phyloP scores from a whole-genome alignment of 2,888 invertebrate species.

The Cynaeus angustus region DNA sequence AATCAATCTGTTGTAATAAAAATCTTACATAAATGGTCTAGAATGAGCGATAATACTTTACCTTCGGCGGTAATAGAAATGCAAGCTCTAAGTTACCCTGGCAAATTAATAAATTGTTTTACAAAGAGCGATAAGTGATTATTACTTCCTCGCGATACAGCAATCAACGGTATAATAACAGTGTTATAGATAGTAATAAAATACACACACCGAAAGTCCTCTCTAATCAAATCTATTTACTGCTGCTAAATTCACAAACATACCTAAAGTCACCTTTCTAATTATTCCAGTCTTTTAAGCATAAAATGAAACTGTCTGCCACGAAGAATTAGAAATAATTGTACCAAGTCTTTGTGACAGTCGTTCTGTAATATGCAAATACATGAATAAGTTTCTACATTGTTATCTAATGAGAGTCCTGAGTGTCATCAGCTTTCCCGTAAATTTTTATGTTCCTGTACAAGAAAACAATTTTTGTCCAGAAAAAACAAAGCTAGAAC shows the following conservation, averaged over 20 bases:
- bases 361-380: constrained; percentile 15
- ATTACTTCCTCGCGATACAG: not conserved
- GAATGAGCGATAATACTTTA: not conserved
- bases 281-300: not conserved
- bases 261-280: too few species aligned
- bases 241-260: too few species aligned
- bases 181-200: not conserved
- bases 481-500: not conserved
- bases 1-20: too few species aligned
- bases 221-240: not conserved
- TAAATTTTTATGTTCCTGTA: constrained; percentile 11
- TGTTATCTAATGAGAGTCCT: constrained; percentile 28
- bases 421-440: constrained; percentile 26
- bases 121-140: not conserved
- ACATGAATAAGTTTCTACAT: constrained; percentile 21
- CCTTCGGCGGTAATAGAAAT: not conserved
- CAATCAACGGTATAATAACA: not conserved
- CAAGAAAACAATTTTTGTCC: not conserved
- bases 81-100: not conserved
- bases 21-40: too few species aligned
- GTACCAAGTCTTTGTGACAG: constrained; percentile 16
- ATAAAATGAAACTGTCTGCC: not conserved
- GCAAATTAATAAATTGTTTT: not conserved
- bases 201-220: not conserved
- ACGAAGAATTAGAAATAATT: constrained; percentile 1